These are phyloP conservation scores for Caprella mutica DNA, from an alignment of 2,888 invertebrate species.

Conservation along the genomic window DNA sequence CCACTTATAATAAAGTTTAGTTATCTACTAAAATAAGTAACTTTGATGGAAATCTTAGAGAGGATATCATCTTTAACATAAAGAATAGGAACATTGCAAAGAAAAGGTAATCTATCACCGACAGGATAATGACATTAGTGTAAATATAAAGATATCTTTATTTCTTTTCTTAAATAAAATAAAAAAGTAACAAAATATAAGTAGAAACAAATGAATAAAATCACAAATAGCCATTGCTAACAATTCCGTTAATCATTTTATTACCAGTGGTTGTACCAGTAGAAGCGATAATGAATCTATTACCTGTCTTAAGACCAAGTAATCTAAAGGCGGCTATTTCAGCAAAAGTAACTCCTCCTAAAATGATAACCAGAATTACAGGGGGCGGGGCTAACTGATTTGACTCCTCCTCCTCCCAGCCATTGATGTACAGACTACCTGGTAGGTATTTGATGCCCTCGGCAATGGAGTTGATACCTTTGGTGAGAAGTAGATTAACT, in stretches of 20 bases:
- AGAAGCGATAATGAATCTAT: conserved; percentile 25
- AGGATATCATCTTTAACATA: too few species aligned
- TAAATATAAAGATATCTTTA: too few species aligned
- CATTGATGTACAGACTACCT: conserved; percentile 35
- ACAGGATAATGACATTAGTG: too few species aligned
- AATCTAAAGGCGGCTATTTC: conserved; percentile 76
- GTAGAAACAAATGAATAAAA: too few species aligned
- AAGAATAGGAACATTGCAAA: too few species aligned
- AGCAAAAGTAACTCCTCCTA: conserved; percentile 85
- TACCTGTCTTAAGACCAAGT: conserved; percentile 15
- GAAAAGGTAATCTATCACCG: too few species aligned
- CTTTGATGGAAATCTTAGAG: too few species aligned
- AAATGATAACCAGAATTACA: conserved; percentile 70
- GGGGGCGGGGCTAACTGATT: conserved; percentile 47
- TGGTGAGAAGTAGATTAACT: conserved; percentile 38
- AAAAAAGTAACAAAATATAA: too few species aligned
- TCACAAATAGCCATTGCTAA: too few species aligned
- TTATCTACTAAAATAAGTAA: too few species aligned
- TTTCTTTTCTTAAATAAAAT: too few species aligned
- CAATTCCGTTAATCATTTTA: conserved; percentile 9
- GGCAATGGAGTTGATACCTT: conserved; percentile 12
- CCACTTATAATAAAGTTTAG: too few species aligned
- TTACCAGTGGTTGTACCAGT: conserved; percentile 24
- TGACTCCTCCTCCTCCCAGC: conserved; percentile 46
- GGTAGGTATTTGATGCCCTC: conserved; percentile 39